Evolutionary conservation across 2,113 vertebrate genomes (phyloP).

Genomic region (Theropithecus gelada): DNA sequence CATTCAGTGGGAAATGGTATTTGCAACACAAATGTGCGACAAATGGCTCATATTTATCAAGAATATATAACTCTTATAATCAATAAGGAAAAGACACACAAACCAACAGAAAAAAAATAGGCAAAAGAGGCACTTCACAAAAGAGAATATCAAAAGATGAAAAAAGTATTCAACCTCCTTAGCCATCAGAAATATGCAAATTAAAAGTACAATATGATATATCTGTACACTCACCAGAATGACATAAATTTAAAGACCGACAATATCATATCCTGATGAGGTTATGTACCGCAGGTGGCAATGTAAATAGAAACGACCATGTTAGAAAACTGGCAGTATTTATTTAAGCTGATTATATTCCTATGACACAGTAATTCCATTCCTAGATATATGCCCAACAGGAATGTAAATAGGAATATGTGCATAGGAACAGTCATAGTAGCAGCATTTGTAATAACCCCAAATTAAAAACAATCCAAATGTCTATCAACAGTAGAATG

Average conservation of each 20-base stretch:
- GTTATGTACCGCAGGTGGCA: not conserved
- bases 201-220: not conserved
- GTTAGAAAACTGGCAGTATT: not conserved
- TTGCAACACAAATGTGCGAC: not conserved
- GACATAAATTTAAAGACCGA: not conserved
- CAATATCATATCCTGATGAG: not conserved
- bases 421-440: not conserved
- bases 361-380: not conserved
- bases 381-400: not conserved
- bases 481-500: not conserved
- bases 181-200: not conserved
- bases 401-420: not conserved
- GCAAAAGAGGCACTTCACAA: not conserved
- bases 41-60: not conserved
- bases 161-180: not conserved
- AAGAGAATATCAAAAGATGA: not conserved
- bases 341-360: not conserved
- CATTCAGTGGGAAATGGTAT: not conserved
- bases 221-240: not conserved
- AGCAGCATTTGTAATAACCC: not conserved
- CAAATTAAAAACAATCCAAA: constrained; percentile 8
- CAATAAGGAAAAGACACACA: not conserved
- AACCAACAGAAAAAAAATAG: not conserved
- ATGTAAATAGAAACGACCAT: not conserved
- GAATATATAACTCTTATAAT: not conserved